Base-by-base conservation (phyloP, 2,797 vertebrate species). In the Channa striata region DNA sequence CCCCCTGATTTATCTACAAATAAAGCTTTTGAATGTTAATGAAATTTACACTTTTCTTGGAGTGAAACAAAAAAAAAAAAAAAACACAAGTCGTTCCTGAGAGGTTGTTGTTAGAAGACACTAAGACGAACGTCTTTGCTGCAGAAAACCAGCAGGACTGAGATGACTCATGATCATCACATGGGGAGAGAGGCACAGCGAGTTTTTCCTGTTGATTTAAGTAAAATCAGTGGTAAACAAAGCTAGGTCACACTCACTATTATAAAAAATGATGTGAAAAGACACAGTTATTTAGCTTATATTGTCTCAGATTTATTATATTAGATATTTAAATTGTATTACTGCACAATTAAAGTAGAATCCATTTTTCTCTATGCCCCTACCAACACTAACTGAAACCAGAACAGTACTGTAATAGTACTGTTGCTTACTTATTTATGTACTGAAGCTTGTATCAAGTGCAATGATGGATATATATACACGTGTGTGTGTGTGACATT, bases 151-250 rank as follows among this genome's bases (percentile, higher is more conserved):
- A 61, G 59, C 72, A n/a, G 65, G 51, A 13, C 54, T 60, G 47
- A 37, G 47, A 66, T 79, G 72, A 79, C 13, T 82, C 76, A 69
- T n/a, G n/a, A n/a, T 43, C 58, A 14, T 51, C 36, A 5, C 37
- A 59, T 5, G 40, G 51, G 20, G 46, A 12, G 2, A 23, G 34
- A 40, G 20, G 11, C 3, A 8, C 19, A 3, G 1, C 13, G 1
- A 1, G 17, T 9, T 33, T 25, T n/a, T n/a, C n/a, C 8, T 46
- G 17, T n/a, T n/a, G 8, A 9, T 43, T 3, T n/a, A 11, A 10
- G 4, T 10, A 7, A n/a, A n/a, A 36, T 51, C 8, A 2, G 2
- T 43, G 37, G 40, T 44, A 50, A 59, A 11, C 30, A 39, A 2
- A 47, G 30, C 11, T 40, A 58, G 43, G 30, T 43, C 6, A 6